These are phyloP conservation scores for Xiphophorus couchianus DNA, from an alignment of 2,113 vertebrate genomes.

Conservation along the genomic window DNA sequence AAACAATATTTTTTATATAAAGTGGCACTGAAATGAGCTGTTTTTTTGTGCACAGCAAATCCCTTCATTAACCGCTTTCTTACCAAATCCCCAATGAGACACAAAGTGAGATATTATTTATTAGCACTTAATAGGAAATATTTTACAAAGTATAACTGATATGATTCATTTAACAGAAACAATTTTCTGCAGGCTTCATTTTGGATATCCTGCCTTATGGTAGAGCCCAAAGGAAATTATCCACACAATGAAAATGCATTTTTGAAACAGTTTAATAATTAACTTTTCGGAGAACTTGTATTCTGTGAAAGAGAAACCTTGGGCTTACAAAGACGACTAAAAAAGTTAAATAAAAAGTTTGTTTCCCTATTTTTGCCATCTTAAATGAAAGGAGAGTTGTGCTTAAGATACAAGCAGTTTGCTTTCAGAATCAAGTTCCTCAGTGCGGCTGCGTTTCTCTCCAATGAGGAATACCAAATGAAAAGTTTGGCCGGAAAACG, in stretches of 20 bases:
- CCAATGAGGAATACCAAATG: not conserved
- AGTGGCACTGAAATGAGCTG: not conserved
- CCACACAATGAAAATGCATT: no score
- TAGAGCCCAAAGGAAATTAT: slow-evolving; percentile 39
- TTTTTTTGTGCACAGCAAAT: not conserved
- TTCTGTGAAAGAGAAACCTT: slow-evolving; percentile 24
- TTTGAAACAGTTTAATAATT: slow-evolving; percentile 37
- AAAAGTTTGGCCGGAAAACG: not conserved
- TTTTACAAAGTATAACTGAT: slow-evolving; percentile 3
- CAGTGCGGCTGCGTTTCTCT: not conserved
- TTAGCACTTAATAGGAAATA: not conserved
- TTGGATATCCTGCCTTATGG: slow-evolving; percentile 40
- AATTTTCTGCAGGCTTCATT: slow-evolving; percentile 41
- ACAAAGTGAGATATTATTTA: not conserved
- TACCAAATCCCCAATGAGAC: slow-evolving; percentile 3
- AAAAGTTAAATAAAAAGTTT: slow-evolving; percentile 13
- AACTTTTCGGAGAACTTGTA: slow-evolving; percentile 43
- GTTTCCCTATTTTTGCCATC: slow-evolving; percentile 1
- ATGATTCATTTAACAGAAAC: slow-evolving; percentile 24
- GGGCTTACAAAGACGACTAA: slow-evolving; percentile 20
- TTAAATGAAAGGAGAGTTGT: slow-evolving; percentile 29
- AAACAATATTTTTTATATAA: not conserved
- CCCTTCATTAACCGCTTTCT: slow-evolving; percentile 22
- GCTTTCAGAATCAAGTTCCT: slow-evolving; percentile 26
- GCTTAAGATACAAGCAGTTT: slow-evolving; percentile 26